Conservation (phyloP, 2,113 vertebrate genomes). For the Erythrocercus mccallii region DNA sequence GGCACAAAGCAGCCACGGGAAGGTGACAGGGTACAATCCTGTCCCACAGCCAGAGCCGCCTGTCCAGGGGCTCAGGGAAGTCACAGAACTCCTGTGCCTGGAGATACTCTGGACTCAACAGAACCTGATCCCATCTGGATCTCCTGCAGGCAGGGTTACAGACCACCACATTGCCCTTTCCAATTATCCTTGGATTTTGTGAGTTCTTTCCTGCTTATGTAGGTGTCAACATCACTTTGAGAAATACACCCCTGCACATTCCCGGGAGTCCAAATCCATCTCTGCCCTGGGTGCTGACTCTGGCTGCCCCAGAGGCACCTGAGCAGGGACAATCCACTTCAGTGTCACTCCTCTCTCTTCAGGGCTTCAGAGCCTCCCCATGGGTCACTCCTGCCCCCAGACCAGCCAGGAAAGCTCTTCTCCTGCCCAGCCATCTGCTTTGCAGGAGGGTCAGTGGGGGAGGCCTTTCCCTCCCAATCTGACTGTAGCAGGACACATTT, state of each 20-base stretch:
- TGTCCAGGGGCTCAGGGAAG: fast-evolving
- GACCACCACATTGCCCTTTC: neutral
- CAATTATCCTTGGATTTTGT: neutral
- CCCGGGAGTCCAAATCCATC: neutral
- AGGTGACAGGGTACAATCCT: neutral
- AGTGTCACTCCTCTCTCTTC: neutral
- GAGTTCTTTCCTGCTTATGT: neutral
- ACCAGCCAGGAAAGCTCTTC: neutral
- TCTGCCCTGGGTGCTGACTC: neutral
- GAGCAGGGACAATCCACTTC: neutral
- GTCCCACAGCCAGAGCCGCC: neutral
- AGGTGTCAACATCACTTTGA: neutral
- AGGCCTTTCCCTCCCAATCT: neutral
- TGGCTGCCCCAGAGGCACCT: neutral
- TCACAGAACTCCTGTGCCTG: neutral
- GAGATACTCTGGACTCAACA: neutral
- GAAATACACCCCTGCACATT: neutral
- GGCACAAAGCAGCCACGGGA: neutral
- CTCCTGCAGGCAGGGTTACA: neutral
- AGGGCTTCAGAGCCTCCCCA: neutral
- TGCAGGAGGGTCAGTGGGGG: neutral
- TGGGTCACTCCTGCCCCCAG: neutral
- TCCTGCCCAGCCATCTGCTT: neutral
- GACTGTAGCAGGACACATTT: neutral
- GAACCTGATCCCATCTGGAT: neutral